Evolutionary conservation across 2,113 vertebrate species (phyloP).

Genomic region (Poicephalus gulielmi): DNA sequence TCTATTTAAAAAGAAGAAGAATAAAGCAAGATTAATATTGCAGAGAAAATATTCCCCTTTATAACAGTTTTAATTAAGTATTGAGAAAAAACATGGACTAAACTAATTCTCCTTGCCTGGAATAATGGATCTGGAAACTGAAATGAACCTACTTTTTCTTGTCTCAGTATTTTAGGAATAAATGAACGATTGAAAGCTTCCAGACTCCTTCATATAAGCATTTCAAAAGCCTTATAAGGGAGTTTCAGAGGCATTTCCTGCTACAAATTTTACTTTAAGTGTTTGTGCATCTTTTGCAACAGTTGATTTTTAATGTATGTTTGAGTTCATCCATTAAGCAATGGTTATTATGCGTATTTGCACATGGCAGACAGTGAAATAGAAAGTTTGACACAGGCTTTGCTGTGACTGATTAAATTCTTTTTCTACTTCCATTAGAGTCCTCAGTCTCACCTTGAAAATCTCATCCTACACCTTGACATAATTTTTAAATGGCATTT

Average conservation of each 20-base stretch:
- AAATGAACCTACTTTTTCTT: background rate
- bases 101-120: background rate
- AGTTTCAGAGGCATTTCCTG: background rate
- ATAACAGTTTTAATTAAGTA: background rate
- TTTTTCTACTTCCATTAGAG: background rate
- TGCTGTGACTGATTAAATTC: slow-evolving; percentile 5
- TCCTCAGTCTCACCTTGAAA: slow-evolving; percentile 40
- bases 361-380: background rate
- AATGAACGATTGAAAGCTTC: background rate
- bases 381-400: background rate
- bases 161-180: background rate
- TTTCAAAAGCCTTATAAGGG: background rate
- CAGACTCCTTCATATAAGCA: background rate
- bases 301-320: background rate
- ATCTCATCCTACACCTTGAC: slow-evolving; percentile 12
- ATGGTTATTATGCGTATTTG: background rate
- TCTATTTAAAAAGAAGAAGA: background rate
- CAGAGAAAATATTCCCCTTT: background rate
- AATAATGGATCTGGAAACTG: background rate
- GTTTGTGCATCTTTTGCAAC: background rate
- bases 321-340: slow-evolving; percentile 10
- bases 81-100: background rate
- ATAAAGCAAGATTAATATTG: background rate
- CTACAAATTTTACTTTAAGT: background rate
- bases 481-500: slow-evolving; percentile 29